Percentiles rank a stretch among this genome's conserved stretches.
Evolutionary conservation across 2,113 vertebrate species (phyloP).

Genomic region (Cyprinus carpio): DNA sequence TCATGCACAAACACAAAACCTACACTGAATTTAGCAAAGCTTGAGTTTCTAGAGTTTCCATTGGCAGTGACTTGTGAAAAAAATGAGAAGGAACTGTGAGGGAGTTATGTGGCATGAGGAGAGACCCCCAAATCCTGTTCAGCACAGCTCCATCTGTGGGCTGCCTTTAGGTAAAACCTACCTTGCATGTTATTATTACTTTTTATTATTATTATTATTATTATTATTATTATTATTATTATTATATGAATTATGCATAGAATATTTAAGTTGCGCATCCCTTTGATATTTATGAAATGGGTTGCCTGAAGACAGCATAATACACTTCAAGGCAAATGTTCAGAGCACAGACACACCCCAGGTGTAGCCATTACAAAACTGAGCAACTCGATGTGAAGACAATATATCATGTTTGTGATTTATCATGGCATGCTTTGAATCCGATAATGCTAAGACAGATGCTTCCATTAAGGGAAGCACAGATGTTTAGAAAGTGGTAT

Average conservation of each 20-base stretch:
- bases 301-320: background rate
- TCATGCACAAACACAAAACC: background rate
- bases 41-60: background rate
- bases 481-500: conserved; percentile 12
- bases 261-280: background rate
- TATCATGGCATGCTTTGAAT: background rate
- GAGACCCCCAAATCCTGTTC: background rate
- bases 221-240: background rate
- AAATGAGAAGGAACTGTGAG: background rate
- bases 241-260: background rate
- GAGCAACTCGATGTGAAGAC: background rate
- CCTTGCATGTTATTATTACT: background rate
- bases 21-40: background rate
- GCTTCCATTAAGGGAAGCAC: conserved; percentile 5
- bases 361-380: background rate
- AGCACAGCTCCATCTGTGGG: background rate
- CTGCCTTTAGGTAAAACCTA: background rate
- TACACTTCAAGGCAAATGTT: conserved; percentile 19
- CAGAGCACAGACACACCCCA: background rate
- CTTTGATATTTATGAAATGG: background rate
- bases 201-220: no score
- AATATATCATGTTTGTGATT: background rate
- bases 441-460: background rate
- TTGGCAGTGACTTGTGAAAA: background rate
- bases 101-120: background rate